phyloP scores from a whole-genome alignment of 2,113 vertebrate species.

The Triplophysa dalaica region DNA sequence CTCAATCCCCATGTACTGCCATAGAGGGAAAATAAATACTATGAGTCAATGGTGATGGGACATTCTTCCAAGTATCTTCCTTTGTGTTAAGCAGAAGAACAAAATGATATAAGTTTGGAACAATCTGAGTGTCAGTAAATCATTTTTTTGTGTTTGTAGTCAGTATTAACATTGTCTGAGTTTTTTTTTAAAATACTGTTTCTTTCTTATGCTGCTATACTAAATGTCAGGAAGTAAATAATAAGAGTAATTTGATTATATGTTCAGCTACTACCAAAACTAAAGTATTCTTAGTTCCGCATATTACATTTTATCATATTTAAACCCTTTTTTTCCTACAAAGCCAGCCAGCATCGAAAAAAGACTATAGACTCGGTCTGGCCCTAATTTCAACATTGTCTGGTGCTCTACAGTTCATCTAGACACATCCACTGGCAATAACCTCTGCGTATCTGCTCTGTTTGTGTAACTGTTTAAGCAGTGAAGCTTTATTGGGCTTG shows the following conservation, averaged over 20 bases:
- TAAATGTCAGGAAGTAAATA: background rate
- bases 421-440: constrained; percentile 12
- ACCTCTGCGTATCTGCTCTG: background rate
- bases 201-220: no score
- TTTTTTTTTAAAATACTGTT: no score
- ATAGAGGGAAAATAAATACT: no score
- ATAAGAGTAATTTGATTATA: background rate
- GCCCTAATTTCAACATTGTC: constrained; percentile 22
- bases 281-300: background rate
- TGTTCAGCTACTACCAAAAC: no score
- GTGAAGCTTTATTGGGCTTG: constrained; percentile 24
- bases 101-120: no score
- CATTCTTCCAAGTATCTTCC: no score
- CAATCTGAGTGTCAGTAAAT: no score
- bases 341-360: background rate
- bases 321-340: background rate
- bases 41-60: no score
- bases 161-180: no score
- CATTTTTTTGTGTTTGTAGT: no score
- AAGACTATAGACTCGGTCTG: background rate
- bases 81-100: no score
- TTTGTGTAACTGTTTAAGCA: constrained; percentile 11
- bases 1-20: no score
- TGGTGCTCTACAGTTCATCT: background rate
- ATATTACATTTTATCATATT: background rate